phyloP scores from a whole-genome alignment of 2,888 invertebrate species.

The Lamproptera curius region DNA sequence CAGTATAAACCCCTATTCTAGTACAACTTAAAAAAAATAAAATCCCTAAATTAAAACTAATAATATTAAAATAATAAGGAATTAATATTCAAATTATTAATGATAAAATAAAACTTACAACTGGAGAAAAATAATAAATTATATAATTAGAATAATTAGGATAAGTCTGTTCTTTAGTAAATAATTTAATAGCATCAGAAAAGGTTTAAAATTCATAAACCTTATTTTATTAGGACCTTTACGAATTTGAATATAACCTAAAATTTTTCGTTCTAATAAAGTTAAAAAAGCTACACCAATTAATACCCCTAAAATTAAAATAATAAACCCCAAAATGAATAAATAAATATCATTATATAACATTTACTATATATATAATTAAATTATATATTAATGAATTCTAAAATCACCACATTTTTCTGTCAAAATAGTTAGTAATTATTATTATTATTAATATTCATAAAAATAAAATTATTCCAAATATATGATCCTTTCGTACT shows the following conservation, averaged over 20 bases:
- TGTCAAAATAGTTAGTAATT: conserved; percentile 62
- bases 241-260: conserved; percentile 81
- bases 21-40: conserved; percentile 24
- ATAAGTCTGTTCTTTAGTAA: too few species aligned
- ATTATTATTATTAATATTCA: conserved; percentile 28
- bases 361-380: background rate
- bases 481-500: conserved; percentile 4
- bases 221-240: conserved; percentile 83
- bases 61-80: too few species aligned
- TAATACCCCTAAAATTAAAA: conserved; percentile 52
- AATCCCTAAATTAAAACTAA: too few species aligned
- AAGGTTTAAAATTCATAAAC: too few species aligned
- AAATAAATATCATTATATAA: conserved; percentile 22
- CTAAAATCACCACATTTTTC: conserved; percentile 80
- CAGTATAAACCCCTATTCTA: background rate
- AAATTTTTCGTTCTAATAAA: conserved; percentile 69
- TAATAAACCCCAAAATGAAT: background rate
- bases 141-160: too few species aligned
- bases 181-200: too few species aligned
- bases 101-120: too few species aligned
- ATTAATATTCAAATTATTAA: too few species aligned
- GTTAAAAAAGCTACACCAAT: too few species aligned
- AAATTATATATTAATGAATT: conserved; percentile 41
- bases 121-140: too few species aligned
- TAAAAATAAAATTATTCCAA: background rate